phyloP scores from a whole-genome alignment of 2,888 invertebrate genomes.

The Reticulitermes lucifugus region DNA sequence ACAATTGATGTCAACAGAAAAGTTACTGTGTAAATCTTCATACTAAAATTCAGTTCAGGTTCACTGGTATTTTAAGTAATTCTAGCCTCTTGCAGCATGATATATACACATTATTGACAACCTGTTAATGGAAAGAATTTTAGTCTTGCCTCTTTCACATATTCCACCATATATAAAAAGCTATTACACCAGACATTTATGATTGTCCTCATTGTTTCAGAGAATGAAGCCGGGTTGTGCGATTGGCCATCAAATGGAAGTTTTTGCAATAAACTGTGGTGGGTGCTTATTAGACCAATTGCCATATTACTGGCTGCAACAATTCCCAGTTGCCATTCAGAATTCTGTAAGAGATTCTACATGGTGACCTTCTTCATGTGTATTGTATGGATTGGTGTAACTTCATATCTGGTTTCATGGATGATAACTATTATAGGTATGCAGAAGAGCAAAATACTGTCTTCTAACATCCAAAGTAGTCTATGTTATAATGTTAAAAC shows the following conservation, averaged over 20 bases:
- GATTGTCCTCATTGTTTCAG: slow-evolving; percentile 17
- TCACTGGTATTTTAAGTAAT: too few species aligned
- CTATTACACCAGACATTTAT: not conserved
- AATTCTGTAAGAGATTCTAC: slow-evolving; percentile 56
- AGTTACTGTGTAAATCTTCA: too few species aligned
- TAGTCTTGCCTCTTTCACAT: too few species aligned
- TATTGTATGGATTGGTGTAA: slow-evolving; percentile 82
- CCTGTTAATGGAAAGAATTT: too few species aligned
- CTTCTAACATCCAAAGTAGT: too few species aligned
- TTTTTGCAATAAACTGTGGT: slow-evolving; percentile 64
- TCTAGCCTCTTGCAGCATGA: too few species aligned
- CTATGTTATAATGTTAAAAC: too few species aligned
- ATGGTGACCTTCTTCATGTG: slow-evolving; percentile 82
- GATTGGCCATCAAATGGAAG: slow-evolving; percentile 53
- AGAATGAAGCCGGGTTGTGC: slow-evolving; percentile 55
- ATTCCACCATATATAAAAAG: too few species aligned
- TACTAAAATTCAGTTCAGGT: too few species aligned
- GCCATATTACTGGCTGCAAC: slow-evolving; percentile 77
- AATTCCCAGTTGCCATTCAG: slow-evolving; percentile 80
- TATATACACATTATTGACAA: too few species aligned
- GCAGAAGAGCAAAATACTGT: slow-evolving; percentile 38
- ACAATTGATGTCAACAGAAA: too few species aligned
- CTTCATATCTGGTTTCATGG: slow-evolving; percentile 89
- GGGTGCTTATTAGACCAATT: slow-evolving; percentile 80
- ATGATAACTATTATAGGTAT: slow-evolving; percentile 84